Percentiles rank a stretch among this genome's conserved stretches.
Conservation (phyloP, 2,888 invertebrate species). For the Poecilobothrus nobilitatus region DNA sequence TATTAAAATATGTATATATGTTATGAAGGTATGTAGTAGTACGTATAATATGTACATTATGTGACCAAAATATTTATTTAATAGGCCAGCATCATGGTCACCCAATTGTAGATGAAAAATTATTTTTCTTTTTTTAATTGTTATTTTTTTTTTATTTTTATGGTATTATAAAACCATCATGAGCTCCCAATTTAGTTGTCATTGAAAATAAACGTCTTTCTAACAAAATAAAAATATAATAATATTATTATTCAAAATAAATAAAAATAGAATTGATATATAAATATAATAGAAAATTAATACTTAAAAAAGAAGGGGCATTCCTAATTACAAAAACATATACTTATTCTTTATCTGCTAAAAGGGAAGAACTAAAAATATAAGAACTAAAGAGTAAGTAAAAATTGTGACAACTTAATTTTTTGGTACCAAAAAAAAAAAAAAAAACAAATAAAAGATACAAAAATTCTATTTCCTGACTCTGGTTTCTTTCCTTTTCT, state of each 20-base stretch:
- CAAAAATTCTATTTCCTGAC: not conserved
- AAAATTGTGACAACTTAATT: not conserved
- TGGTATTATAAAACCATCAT: not conserved
- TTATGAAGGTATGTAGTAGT: not conserved
- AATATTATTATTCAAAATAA: not conserved
- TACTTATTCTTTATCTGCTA: no score
- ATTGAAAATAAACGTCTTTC: not conserved
- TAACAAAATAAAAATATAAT: not conserved
- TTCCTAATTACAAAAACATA: no score
- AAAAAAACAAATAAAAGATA: no score
- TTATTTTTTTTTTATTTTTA: no score
- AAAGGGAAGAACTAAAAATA: no score
- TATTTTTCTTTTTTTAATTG: no score
- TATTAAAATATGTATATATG: no score
- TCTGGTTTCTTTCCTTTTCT: not conserved
- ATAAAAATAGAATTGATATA: not conserved
- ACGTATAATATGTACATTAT: not conserved
- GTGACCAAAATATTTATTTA: constrained; percentile 6
- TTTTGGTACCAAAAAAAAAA: not conserved
- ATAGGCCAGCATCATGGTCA: constrained; percentile 4
- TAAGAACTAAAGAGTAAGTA: not conserved
- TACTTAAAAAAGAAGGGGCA: not conserved
- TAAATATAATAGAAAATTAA: not conserved
- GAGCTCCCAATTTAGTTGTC: not conserved
- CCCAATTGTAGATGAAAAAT: no score